A percentile compares a stretch with the other conserved stretches of the same genome.
Evolutionary conservation across 1,140 invertebrate species (phyloP).

Genomic region (Brachionus manjavacas): DNA sequence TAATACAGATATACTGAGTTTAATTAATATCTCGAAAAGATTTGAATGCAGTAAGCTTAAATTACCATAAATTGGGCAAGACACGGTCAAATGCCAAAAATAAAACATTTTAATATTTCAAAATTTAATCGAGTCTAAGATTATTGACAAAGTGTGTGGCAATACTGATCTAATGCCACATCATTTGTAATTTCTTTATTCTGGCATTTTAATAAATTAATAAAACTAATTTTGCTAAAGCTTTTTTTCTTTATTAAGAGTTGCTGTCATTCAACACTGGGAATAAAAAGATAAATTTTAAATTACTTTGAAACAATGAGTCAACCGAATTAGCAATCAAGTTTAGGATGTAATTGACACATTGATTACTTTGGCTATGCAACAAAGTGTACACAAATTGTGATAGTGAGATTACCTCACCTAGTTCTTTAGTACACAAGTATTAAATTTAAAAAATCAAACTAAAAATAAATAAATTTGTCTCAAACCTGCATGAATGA

Average conservation of each 20-base stretch:
- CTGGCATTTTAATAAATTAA: too few relatives aligned
- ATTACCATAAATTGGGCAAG: too few relatives aligned
- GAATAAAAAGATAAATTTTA: not conserved
- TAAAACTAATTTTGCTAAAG: not conserved
- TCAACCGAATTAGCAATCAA: conserved; percentile 30
- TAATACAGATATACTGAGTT: too few relatives aligned
- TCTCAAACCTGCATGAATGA: conserved; percentile 21
- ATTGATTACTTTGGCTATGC: not conserved
- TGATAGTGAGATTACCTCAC: conserved; percentile 38
- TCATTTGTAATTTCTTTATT: too few relatives aligned
- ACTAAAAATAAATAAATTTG: not conserved
- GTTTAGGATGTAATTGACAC: conserved; percentile 28
- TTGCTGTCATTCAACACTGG: not conserved
- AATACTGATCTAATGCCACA: too few relatives aligned
- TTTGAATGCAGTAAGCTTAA: too few relatives aligned
- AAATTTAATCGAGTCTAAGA: too few relatives aligned
- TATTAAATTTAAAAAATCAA: not conserved
- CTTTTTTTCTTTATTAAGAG: not conserved
- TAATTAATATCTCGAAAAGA: too few relatives aligned
- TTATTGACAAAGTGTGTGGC: too few relatives aligned
- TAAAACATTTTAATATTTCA: too few relatives aligned
- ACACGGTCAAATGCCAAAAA: too few relatives aligned
- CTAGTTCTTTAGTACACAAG: not conserved
- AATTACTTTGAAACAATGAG: conserved; percentile 29
- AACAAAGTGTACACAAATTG: conserved; percentile 30